Evolutionary conservation across 2,888 invertebrate species (phyloP), one percentile per base, ranked within the genome.

Genomic region (Adineta ricciae): DNA sequence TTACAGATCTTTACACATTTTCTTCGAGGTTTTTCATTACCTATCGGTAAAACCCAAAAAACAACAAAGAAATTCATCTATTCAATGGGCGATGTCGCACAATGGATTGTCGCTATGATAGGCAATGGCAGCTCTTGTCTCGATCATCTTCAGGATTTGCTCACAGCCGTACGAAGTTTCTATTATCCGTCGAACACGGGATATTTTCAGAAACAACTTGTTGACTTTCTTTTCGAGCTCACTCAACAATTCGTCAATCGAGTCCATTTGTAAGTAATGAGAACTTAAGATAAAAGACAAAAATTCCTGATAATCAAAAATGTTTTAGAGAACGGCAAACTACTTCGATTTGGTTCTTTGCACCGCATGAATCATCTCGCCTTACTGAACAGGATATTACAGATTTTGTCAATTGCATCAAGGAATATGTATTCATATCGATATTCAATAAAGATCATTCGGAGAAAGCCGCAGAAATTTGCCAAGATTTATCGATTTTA

Each of bases 131-230:
- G 93, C 32, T 91, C 92, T 83, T 93, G 93, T 0, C 93, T 94
- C 89, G 92, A 92, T 84, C 93, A 95, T 88, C 91, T 97, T 84
- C 93, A 93, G 85, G 94, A 94, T 88, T 93, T 96, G 88, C 93
- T 96, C 88, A 94, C 93, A 87, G 94, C 94, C 0, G 91, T 96
- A 7, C 95, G 95, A 89, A 94, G 95, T 8, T 96, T 95, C 90
- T 93, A 94, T 88, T 95, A 97, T 91, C 95, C 95, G 84, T 96
- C 96, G 0, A 97, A 97, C 90, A 90, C 92, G 54, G 96, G 96
- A 49, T 90, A 93, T 83, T 96, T 78, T 41, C 73, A 78, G 41
- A 9, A 24, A 41, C 16, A 16, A 32, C n/a, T 78, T 11, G 41
- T 78, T 14, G 73, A 78, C 3, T 78, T 78, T 24, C 8, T 78